Base-by-base conservation (phyloP, 2,888 invertebrate genomes). In the Brachyptera risi region DNA sequence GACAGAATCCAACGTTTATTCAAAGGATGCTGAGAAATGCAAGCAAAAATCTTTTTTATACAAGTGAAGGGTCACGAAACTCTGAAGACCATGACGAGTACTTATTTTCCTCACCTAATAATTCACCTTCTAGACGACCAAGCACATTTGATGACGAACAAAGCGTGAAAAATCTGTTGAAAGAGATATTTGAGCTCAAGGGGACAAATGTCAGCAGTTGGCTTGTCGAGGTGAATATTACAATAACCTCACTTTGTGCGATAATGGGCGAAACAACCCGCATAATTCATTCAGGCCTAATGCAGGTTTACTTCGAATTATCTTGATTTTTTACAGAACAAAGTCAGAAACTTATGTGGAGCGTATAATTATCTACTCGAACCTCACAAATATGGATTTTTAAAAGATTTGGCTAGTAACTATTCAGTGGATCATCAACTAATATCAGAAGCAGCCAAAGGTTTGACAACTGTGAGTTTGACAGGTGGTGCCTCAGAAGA, bases 371-470 rank as follows among this genome's bases (percentile, higher is more conserved):
- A 65, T 38, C 71, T 74, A 5, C 60, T 67, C 23, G 66, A 67
- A 40, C 63, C 65, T 13, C 69, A 65, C 49, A 75, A 71, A 66
- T 67, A 72, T 17, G 66, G 68, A 19, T 76, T 80, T 68, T 65
- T 80, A 1, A 71, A 69, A 62, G 68, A 68, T 3, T 67, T 80
- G 11, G 77, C 80, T 1, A 67, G 67, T 13, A 69, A 73, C 9
- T 78, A 77, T 70, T 73, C 75, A 2, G 74, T 79, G 1, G 71
- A 79, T 68, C 78, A 78, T 67, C 63, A 70, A 2, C 65, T 67
- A 64, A 73, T 79, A 56, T 68, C 68, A 19, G 68, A 73, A 61
- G 66, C 74, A 38, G 74, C 78, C 26, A 71, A 71, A 54, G 74
- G 63, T 61, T 66, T 67, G 23, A 31, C 31, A 31, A 11, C 62